phyloP scores from a whole-genome alignment of 2,797 vertebrate genomes.

The Schizopygopsis malacanthus region DNA sequence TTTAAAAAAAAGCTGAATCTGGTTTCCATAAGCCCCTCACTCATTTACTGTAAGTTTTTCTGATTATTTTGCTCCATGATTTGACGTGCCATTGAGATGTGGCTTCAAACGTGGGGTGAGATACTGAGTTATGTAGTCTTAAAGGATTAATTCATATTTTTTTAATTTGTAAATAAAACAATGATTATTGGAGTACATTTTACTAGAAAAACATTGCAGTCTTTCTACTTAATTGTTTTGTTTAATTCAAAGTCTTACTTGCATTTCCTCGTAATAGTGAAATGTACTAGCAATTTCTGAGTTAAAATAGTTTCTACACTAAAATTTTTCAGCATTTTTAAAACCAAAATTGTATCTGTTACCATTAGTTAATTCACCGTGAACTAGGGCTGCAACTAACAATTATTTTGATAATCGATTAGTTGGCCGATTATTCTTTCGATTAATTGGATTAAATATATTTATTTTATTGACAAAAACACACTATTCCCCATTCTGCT shows the following conservation, averaged over 20 bases:
- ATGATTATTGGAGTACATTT: neutral
- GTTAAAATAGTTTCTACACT: neutral
- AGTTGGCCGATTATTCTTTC: no score
- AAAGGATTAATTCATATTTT: neutral
- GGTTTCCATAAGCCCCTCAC: neutral
- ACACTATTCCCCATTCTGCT: no score
- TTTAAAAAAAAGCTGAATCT: no score
- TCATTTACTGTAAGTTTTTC: neutral
- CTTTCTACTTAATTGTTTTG: neutral
- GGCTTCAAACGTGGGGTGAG: neutral
- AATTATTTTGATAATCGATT: no score
- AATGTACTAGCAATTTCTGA: neutral
- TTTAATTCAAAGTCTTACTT: neutral
- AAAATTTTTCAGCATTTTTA: neutral
- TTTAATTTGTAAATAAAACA: neutral
- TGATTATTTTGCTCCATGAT: neutral
- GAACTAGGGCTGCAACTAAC: neutral
- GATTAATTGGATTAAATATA: no score
- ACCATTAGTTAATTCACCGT: neutral
- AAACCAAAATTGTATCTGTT: neutral
- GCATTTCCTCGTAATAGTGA: neutral
- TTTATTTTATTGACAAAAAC: no score
- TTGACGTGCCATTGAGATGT: neutral
- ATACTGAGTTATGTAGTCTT: neutral
- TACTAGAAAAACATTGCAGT: neutral